Evolutionary conservation across 1,140 invertebrate species (phyloP).

Genomic region (Phocides pigmalion): DNA sequence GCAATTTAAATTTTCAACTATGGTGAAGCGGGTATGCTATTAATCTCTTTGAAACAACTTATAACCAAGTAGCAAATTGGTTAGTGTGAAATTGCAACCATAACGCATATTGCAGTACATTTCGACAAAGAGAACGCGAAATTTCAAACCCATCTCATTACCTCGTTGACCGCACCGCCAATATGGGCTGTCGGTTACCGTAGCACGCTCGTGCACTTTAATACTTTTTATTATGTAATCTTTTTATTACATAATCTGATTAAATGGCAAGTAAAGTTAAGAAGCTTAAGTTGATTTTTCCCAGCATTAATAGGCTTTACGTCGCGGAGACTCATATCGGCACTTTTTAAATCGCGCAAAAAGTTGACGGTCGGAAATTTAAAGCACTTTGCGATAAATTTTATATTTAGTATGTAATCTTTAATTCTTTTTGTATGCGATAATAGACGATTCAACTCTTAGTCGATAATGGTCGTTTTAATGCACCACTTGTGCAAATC

Average conservation of each 20-base stretch:
- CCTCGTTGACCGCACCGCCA: conserved; percentile 61
- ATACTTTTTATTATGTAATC: conserved; percentile 34
- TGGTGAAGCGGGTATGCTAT: background rate
- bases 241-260: conserved; percentile 32
- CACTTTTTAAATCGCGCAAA: conserved; percentile 28
- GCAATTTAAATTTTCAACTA: no score
- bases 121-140: conserved; percentile 47
- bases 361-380: conserved; percentile 25
- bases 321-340: conserved; percentile 21
- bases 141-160: conserved; percentile 67
- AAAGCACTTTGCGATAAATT: conserved; percentile 34
- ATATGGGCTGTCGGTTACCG: conserved; percentile 37
- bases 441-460: background rate
- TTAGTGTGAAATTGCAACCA: conserved; percentile 32
- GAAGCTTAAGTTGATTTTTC: conserved; percentile 27
- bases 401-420: conserved; percentile 11
- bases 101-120: conserved; percentile 37
- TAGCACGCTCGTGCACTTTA: conserved; percentile 25
- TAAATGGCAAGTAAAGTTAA: conserved; percentile 16
- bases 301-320: conserved; percentile 24
- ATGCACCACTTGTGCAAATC: background rate
- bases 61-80: conserved; percentile 32
- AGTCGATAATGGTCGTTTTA: background rate
- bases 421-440: background rate
- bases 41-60: conserved; percentile 10